Evolutionary conservation across 2,888 invertebrate genomes (phyloP).

Genomic region (Vandiemenella viatica): DNA sequence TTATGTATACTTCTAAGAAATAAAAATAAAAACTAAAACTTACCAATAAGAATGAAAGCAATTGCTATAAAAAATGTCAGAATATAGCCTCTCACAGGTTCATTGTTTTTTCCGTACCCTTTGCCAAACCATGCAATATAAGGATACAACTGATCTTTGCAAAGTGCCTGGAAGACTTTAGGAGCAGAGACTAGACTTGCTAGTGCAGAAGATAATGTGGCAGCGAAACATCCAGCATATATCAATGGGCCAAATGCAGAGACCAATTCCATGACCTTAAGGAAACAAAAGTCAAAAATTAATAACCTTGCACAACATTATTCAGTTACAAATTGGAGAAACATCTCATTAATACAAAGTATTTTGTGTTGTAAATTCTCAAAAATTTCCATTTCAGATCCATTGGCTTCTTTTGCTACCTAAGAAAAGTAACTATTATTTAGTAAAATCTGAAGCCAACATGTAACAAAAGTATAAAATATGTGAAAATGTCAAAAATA

Average conservation of each 20-base stretch:
- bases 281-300: conserved; percentile 19
- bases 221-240: conserved; percentile 93
- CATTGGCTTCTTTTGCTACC: too few relatives aligned
- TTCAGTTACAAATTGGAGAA: background rate
- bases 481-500: too few relatives aligned
- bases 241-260: conserved; percentile 82
- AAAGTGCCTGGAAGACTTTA: conserved; percentile 84
- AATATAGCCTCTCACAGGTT: conserved; percentile 78
- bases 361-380: too few relatives aligned
- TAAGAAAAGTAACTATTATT: too few relatives aligned
- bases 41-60: conserved; percentile 75
- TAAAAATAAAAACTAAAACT: too few relatives aligned
- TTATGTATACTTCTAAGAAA: too few relatives aligned
- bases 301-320: background rate
- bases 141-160: conserved; percentile 88
- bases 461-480: too few relatives aligned
- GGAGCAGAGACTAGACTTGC: conserved; percentile 94
- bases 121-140: conserved; percentile 80
- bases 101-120: conserved; percentile 65
- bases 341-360: background rate
- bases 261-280: conserved; percentile 64
- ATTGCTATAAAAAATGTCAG: conserved; percentile 84
- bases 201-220: conserved; percentile 88
- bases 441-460: too few relatives aligned
- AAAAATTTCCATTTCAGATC: too few relatives aligned